Percentiles rank a stretch among this genome's conserved stretches.
Conservation (phyloP, 1,140 invertebrate species). For the Idris sp. region DNA sequence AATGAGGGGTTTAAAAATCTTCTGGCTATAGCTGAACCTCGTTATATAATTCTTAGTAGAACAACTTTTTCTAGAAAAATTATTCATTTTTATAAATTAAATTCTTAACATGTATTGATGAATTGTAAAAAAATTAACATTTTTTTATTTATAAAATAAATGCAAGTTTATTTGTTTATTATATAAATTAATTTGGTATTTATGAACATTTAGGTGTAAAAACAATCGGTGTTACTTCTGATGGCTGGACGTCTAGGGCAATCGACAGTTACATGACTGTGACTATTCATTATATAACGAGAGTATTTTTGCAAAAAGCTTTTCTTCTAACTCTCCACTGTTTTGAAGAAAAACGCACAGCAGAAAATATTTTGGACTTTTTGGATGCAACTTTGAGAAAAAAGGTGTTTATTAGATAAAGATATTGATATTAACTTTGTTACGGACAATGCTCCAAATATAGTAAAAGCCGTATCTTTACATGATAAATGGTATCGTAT, state of each 20-base stretch:
- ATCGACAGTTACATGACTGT: conserved; percentile 3
- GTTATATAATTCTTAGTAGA: background rate
- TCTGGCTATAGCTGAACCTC: background rate
- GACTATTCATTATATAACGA: conserved; percentile 1
- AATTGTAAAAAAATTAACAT: too few species aligned
- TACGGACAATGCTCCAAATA: background rate
- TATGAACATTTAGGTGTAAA: background rate
- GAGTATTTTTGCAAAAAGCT: background rate
- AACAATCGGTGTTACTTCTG: background rate
- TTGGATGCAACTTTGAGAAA: background rate
- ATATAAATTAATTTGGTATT: too few species aligned
- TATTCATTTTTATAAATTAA: background rate
- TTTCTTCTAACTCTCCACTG: background rate
- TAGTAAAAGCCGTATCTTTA: background rate
- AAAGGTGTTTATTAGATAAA: conserved; percentile 1
- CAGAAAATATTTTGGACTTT: background rate
- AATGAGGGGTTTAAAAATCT: background rate
- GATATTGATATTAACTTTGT: background rate
- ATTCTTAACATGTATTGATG: too few species aligned
- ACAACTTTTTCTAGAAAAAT: background rate
- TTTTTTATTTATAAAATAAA: too few species aligned
- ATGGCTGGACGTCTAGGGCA: background rate
- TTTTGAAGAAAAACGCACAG: background rate
- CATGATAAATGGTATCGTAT: background rate
- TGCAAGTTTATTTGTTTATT: too few species aligned